These are phyloP conservation scores for Euplagia quadripunctaria DNA, from an alignment of 2,888 invertebrate species.

Conservation along the genomic window DNA sequence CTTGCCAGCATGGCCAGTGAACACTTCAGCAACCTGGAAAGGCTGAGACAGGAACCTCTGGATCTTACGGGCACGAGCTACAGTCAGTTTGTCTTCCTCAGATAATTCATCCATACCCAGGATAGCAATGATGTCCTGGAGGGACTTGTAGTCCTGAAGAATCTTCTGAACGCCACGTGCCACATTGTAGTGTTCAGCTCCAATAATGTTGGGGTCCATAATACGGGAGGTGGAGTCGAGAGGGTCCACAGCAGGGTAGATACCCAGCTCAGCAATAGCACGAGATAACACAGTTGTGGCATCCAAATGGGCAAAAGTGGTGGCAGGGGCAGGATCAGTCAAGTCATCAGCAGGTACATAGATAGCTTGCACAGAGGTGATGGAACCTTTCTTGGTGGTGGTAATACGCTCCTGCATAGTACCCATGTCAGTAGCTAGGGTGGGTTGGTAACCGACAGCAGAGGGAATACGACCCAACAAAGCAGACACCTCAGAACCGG, in stretches of 20 bases:
- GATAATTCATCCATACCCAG: slow-evolving; percentile 95
- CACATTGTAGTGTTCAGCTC: slow-evolving; percentile 95
- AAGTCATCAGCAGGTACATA: slow-evolving; percentile 98
- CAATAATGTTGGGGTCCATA: slow-evolving; percentile 97
- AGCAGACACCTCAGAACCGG: slow-evolving; percentile 96
- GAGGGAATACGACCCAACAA: slow-evolving; percentile 98
- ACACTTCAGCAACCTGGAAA: slow-evolving; percentile 97
- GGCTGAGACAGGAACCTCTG: slow-evolving; percentile 98
- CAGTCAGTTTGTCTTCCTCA: slow-evolving; percentile 97
- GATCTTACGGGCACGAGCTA: slow-evolving; percentile 97
- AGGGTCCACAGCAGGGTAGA: slow-evolving; percentile 98
- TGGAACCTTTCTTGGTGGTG: slow-evolving; percentile 97
- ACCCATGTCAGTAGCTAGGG: slow-evolving; percentile 98
- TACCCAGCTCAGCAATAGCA: slow-evolving; percentile 97
- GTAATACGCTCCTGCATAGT: slow-evolving; percentile 99
- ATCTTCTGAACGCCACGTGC: slow-evolving; percentile 98
- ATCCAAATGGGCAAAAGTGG: slow-evolving; percentile 98
- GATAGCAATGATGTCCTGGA: slow-evolving; percentile 96
- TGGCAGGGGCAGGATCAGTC: slow-evolving; percentile 98
- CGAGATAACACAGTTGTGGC: slow-evolving; percentile 98
- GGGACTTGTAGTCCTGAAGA: slow-evolving; percentile 93
- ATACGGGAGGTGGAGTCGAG: slow-evolving; percentile 98
- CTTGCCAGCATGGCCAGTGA: slow-evolving; percentile 97
- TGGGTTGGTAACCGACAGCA: slow-evolving; percentile 98
- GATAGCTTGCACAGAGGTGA: slow-evolving; percentile 98